Percentiles rank a stretch among this genome's conserved stretches.
phyloP scores from a whole-genome alignment of 2,797 vertebrate genomes.

The Pachyuromys duprasi region DNA sequence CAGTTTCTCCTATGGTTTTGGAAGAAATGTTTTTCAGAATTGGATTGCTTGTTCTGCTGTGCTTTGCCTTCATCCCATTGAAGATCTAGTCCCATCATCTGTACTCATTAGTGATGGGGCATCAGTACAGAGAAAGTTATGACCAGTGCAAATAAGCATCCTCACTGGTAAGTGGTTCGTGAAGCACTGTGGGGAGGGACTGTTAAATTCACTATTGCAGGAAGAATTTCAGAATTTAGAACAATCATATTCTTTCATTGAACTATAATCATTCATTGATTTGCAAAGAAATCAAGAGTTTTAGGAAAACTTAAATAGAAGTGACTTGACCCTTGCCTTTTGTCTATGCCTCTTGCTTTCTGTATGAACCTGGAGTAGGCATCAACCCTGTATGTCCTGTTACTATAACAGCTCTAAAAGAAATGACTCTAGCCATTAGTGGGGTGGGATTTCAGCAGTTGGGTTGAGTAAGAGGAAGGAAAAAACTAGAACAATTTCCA shows the following conservation, averaged over 20 bases:
- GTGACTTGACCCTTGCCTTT: background rate
- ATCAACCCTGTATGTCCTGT: background rate
- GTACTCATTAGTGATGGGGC: background rate
- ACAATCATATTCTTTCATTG: background rate
- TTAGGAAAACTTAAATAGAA: background rate
- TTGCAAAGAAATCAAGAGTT: constrained; percentile 2
- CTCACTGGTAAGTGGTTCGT: background rate
- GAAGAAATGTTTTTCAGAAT: constrained; percentile 27
- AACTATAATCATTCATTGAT: constrained; percentile 5
- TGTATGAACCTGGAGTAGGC: background rate
- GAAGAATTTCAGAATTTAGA: constrained; percentile 45
- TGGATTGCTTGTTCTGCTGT: background rate
- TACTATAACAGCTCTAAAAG: background rate
- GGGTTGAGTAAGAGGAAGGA: background rate
- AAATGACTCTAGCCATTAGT: background rate
- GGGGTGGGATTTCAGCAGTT: background rate
- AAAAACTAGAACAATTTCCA: background rate
- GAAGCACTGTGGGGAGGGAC: background rate
- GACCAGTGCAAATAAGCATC: background rate
- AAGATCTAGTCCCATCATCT: background rate
- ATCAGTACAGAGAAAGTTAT: background rate
- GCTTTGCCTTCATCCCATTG: background rate
- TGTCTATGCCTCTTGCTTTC: too few relatives aligned
- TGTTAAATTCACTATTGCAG: background rate
- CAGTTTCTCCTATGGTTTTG: constrained; percentile 35